Base-by-base conservation (phyloP, 2,113 vertebrate species). In the Tylochromis polylepis region DNA sequence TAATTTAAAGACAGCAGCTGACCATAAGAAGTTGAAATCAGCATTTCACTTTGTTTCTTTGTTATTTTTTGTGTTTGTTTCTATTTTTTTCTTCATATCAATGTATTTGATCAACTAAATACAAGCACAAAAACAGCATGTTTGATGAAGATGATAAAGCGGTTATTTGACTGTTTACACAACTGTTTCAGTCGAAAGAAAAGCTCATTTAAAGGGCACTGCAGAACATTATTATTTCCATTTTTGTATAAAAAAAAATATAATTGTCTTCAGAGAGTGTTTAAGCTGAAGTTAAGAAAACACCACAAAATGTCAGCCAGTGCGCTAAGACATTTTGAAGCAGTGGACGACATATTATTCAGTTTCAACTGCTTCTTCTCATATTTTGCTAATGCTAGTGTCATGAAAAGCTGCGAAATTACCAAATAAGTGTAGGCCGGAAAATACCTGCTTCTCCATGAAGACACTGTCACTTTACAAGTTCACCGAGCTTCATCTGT, bases 381-480 rank as follows among this genome's bases (percentile, higher is more conserved):
- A 15, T 81, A 80, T 77, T 78, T 67, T 77, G 24, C 49, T 55
- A 15, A 34, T 20, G 18, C 72, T 79, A 62, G 83, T 91, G 81
- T 78, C 85, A 83, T 14, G 14, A 34, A 81, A 53, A 81, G 59
- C 67, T 75, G 70, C 83, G 79, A 85, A 88, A 90, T 91, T 79
- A 88, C 81, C 82, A 94, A 92, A 88, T 80, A 43, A 49, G 79
- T 2, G 56, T 24, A 36, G 46, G 72, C 38, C 56, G 81, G 43
- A 65, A 88, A 87, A 90, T 79, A 89, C 82, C 79, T 90, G 62
- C 81, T 80, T 58, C 31, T 87, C 43, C 75, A 82, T 80, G 84
- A 70, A 53, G 43, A 85, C 60, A 43, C 60, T 84, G 84, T 89
- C 86, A 79, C 85, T 92, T 91, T 72, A 85, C 92, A 89, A 89